phyloP scores from a whole-genome alignment of 2,113 vertebrate genomes.

The Xenopus laevis region DNA sequence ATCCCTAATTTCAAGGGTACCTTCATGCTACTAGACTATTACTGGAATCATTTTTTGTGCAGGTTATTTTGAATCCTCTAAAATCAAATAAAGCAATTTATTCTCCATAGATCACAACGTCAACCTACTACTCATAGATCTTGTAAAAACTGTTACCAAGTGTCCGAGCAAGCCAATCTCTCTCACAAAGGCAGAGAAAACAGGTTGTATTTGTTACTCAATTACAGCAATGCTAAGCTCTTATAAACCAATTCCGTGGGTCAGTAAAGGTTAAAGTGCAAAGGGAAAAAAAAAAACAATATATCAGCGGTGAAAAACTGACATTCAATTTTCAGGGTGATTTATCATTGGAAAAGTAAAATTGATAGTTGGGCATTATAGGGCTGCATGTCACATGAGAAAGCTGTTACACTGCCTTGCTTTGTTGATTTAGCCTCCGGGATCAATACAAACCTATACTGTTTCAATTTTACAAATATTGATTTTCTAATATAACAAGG shows the following conservation, averaged over 20 bases:
- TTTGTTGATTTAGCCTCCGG: slow-evolving; percentile 84
- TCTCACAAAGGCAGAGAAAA: no score
- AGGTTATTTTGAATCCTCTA: no score
- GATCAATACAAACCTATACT: slow-evolving; percentile 99
- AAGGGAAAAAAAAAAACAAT: slow-evolving; percentile 75
- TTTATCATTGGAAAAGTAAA: slow-evolving; percentile 98
- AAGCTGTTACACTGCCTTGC: slow-evolving; percentile 90
- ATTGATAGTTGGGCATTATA: slow-evolving; percentile 97
- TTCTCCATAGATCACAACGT: no score
- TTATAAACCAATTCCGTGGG: slow-evolving; percentile 89
- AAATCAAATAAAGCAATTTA: no score
- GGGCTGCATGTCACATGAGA: slow-evolving; percentile 81
- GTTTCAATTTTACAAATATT: slow-evolving; percentile 98
- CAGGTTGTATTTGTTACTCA: neutral
- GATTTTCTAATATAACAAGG: slow-evolving; percentile 88
- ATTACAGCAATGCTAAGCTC: slow-evolving; percentile 68
- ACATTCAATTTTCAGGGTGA: slow-evolving; percentile 99
- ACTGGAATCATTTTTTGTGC: no score
- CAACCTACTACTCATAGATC: no score
- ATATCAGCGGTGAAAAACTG: slow-evolving; percentile 76
- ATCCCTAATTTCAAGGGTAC: no score
- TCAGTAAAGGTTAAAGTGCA: slow-evolving; percentile 81
- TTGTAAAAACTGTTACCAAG: neutral
- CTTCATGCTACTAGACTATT: no score
- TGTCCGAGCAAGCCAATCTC: neutral